Conservation (phyloP, 2,888 invertebrate genomes). For the Spatulosminthurus flaviceps region DNA sequence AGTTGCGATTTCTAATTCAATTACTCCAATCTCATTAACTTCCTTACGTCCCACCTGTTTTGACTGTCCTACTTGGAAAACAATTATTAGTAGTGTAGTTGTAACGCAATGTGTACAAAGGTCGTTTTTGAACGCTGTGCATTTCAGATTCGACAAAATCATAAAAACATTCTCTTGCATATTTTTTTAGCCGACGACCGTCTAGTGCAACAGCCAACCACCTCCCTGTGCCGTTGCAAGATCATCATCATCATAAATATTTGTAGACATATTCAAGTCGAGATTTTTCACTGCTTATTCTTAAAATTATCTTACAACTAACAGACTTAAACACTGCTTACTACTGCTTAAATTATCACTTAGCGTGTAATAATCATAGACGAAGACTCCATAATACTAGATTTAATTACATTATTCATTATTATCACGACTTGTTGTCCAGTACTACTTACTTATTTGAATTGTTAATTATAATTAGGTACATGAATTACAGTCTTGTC, state of each 20-base stretch:
- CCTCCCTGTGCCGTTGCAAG: constrained; percentile 35
- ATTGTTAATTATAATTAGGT: constrained; percentile 40
- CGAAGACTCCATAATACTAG: constrained; percentile 41
- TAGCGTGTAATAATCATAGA: constrained; percentile 15
- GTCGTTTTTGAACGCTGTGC: constrained; percentile 1
- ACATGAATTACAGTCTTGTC: constrained; percentile 48
- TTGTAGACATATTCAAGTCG: constrained; percentile 29
- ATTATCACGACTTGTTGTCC: constrained; percentile 43
- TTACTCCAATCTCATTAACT: background rate
- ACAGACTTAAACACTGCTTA: constrained; percentile 30
- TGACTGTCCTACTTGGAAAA: constrained; percentile 10
- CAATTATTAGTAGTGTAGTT: background rate
- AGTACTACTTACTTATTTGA: constrained; percentile 23
- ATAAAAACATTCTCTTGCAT: background rate
- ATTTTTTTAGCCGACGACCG: background rate
- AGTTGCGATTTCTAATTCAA: background rate
- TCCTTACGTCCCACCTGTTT: background rate
- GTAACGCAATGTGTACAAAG: too few relatives aligned
- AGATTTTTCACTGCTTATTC: constrained; percentile 33
- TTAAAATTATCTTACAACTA: constrained; percentile 11
- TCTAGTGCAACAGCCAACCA: background rate
- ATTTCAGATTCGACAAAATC: background rate
- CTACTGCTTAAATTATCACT: constrained; percentile 1
- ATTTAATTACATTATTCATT: constrained; percentile 34
- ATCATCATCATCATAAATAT: constrained; percentile 29